Conservation (phyloP, 2,888 invertebrate genomes). For the Tachystola acroxantha region DNA sequence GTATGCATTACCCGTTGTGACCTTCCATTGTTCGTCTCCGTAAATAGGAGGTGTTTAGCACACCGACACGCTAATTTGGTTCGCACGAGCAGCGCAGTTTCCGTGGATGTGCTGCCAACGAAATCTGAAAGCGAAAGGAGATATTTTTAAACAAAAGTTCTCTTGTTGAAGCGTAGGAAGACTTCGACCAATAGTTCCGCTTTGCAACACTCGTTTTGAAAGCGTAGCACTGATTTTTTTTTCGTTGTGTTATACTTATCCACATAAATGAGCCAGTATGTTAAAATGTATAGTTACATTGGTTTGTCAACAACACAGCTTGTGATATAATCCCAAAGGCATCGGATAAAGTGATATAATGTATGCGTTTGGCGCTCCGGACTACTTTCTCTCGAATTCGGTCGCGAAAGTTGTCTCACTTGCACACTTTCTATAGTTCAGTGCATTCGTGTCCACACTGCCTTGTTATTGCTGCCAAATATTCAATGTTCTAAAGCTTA, state of each 20-base stretch:
- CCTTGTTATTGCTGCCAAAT: conserved; percentile 4
- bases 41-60: conserved; percentile 62
- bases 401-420: conserved; percentile 75
- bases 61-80: conserved; percentile 62
- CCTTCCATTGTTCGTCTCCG: conserved; percentile 68
- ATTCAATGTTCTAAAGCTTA: background rate
- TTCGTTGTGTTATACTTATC: too few species aligned
- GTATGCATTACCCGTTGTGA: conserved; percentile 51
- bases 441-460: conserved; percentile 35
- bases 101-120: conserved; percentile 44
- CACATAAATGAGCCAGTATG: too few species aligned
- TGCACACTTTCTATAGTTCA: conserved; percentile 71
- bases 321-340: conserved; percentile 63
- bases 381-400: conserved; percentile 77
- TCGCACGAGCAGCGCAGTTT: conserved; percentile 45
- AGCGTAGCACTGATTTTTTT: conserved; percentile 18
- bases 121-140: conserved; percentile 58
- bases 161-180: conserved; percentile 21
- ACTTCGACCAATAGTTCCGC: conserved; percentile 28
- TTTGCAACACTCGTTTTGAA: conserved; percentile 37
- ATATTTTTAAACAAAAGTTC: conserved; percentile 43
- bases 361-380: conserved; percentile 58
- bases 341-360: conserved; percentile 71
- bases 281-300: conserved; percentile 1
- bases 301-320: conserved; percentile 26